Base-by-base conservation (phyloP, 2,797 vertebrate genomes). In the Pseudomugil gertrudae region DNA sequence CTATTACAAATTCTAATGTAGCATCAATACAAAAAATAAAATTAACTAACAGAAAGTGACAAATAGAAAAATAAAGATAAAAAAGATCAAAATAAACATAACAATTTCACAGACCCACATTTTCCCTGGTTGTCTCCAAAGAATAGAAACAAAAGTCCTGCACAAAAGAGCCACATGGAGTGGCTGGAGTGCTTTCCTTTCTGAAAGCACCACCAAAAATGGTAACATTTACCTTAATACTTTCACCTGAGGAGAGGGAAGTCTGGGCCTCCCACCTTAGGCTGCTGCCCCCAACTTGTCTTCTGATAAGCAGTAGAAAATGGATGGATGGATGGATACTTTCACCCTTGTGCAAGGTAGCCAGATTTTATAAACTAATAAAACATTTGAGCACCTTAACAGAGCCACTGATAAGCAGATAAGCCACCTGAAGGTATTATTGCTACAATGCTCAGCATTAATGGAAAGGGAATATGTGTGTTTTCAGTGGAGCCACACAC, bases 401-500 rank as follows among this genome's bases (percentile, higher is more conserved):
- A 45, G 30, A 62, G 48, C 38, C 29, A 63, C 19, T 52, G 24
- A 64, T 32, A n/a, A 48, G 29, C 36, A 69, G 33, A 36, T 32
- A 57, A 55, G 30, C 11, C 30, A 48, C 54, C 36, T 61, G 11
- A 36, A 55, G 1, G 23, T 27, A 38, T 58, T 19, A 1, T 58
- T 67, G 26, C 24, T 30, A 35, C 23, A 70, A 35, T 77, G n/a
- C 29, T 2, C 33, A 43, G 23, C 51, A 68, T 62, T 58, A 63
- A 56, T 64, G 40, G 23, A 73, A 66, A 72, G 55, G 15, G 65
- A 75, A 63, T 72, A n/a, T 9, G 50, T 69, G 67, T 69, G 51
- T 84, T 69, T 80, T 74, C 27, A 63, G 56, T 57, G 76, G 35
- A 63, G 52, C 57, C 63, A 32, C 29, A 57, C 67, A 27, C 68